Conservation (phyloP, 2,888 invertebrate genomes). For the Xestia xanthographa region DNA sequence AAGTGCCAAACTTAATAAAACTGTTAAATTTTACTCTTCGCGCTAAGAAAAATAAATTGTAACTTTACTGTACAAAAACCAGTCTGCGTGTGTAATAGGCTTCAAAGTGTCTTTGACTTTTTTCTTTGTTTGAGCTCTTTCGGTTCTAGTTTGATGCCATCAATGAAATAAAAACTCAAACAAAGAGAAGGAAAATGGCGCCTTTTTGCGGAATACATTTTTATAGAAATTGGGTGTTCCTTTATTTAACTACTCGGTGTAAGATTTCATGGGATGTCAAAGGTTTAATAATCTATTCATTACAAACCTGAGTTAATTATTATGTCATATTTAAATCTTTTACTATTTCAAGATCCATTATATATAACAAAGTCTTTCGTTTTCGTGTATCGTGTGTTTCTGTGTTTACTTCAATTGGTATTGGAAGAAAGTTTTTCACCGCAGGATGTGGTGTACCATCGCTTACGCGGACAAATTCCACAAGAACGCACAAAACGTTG, state of each 20-base stretch:
- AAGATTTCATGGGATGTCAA: neutral
- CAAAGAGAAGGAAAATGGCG: constrained; percentile 18
- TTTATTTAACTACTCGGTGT: constrained; percentile 16
- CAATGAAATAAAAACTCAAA: constrained; percentile 30
- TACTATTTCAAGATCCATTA: neutral
- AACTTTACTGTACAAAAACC: neutral
- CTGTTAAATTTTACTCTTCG: constrained; percentile 6
- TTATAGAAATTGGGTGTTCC: constrained; percentile 17
- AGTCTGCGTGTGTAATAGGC: constrained; percentile 24
- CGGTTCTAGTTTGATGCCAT: constrained; percentile 10
- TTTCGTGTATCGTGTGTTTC: too few species aligned
- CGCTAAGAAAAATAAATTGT: neutral
- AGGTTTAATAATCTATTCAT: too few species aligned
- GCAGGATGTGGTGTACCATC: too few species aligned
- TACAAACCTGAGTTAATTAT: neutral
- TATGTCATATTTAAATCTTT: neutral
- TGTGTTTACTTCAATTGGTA: too few species aligned
- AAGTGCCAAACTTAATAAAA: constrained; percentile 2
- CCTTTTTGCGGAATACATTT: constrained; percentile 25
- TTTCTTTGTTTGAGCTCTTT: constrained; percentile 28
- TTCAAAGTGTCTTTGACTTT: constrained; percentile 35
- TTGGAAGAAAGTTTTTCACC: too few species aligned
- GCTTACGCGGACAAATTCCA: too few species aligned
- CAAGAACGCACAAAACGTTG: too few species aligned
- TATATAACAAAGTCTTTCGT: neutral